Evolutionary conservation across 1,140 invertebrate species (phyloP).

Genomic region (Lordiphosa stackelbergi): DNA sequence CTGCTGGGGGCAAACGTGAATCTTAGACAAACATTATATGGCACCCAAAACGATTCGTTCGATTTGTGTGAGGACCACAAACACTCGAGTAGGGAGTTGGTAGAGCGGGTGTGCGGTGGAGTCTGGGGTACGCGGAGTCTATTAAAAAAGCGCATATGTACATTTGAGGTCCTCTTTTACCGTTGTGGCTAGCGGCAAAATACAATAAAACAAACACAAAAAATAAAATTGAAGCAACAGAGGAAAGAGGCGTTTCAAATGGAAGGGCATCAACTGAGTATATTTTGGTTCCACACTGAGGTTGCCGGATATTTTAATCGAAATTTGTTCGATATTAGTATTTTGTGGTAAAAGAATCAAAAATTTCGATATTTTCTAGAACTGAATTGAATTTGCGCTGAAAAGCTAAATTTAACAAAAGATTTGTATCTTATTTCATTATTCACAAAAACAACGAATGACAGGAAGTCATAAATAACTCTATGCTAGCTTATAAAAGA

Average conservation of each 20-base stretch:
- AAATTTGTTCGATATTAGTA: no score
- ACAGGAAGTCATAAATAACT: no score
- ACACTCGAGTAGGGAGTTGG: background rate
- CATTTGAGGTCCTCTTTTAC: conserved; percentile 32
- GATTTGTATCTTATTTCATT: no score
- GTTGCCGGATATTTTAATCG: no score
- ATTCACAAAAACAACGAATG: no score
- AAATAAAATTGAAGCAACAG: conserved; percentile 4
- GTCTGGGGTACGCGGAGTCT: conserved; percentile 34
- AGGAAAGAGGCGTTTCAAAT: background rate
- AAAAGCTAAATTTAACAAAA: no score
- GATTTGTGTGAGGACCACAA: conserved; percentile 16
- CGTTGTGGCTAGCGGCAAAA: conserved; percentile 27
- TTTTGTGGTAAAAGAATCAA: no score
- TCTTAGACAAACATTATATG: conserved; percentile 68
- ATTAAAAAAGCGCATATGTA: conserved; percentile 60
- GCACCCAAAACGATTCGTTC: conserved; percentile 40
- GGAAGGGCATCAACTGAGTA: background rate
- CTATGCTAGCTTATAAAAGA: no score
- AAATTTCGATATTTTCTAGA: no score
- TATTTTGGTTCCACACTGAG: no score
- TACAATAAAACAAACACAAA: conserved; percentile 14
- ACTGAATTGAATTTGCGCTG: no score
- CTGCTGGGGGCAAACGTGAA: conserved; percentile 41
- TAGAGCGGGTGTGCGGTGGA: conserved; percentile 1